Conservation (phyloP, 1,140 invertebrate species). For the Drosophila rufa region DNA sequence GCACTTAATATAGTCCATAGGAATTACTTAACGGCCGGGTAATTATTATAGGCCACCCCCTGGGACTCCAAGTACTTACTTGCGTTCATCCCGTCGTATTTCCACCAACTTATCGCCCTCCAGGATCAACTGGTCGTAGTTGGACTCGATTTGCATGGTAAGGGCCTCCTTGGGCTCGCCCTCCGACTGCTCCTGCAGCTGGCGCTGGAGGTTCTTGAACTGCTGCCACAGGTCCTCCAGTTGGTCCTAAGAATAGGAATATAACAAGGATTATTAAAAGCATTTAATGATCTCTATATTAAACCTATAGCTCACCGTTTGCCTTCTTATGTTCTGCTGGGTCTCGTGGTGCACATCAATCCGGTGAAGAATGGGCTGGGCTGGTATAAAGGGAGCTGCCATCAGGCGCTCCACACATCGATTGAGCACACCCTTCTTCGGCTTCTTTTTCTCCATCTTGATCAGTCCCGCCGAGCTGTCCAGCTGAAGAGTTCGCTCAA, state of each 20-base stretch:
- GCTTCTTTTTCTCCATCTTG: constrained; percentile 68
- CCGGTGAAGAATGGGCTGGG: constrained; percentile 68
- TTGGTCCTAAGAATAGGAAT: constrained; percentile 44
- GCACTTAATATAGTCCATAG: not conserved
- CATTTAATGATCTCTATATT: not conserved
- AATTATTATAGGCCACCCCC: constrained; percentile 12
- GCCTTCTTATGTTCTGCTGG: constrained; percentile 75
- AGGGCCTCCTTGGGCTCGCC: constrained; percentile 78
- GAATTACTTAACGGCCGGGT: constrained; percentile 7
- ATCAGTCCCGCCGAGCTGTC: constrained; percentile 53
- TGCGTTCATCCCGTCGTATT: constrained; percentile 71
- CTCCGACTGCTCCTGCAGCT: constrained; percentile 76
- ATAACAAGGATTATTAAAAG: not conserved
- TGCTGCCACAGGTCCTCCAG: constrained; percentile 78
- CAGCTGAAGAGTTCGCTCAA: constrained; percentile 55
- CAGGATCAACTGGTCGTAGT: constrained; percentile 80
- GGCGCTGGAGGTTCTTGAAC: constrained; percentile 77
- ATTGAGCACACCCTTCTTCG: constrained; percentile 63
- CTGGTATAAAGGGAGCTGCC: constrained; percentile 69
- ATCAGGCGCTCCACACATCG: constrained; percentile 68
- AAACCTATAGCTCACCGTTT: constrained; percentile 51
- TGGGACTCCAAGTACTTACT: constrained; percentile 40
- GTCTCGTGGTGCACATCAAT: constrained; percentile 77
- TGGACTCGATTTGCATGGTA: constrained; percentile 82
- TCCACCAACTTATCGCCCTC: constrained; percentile 81